Evolutionary conservation across 1,140 invertebrate genomes (phyloP).

Genomic region (Scaptomyza pallida): DNA sequence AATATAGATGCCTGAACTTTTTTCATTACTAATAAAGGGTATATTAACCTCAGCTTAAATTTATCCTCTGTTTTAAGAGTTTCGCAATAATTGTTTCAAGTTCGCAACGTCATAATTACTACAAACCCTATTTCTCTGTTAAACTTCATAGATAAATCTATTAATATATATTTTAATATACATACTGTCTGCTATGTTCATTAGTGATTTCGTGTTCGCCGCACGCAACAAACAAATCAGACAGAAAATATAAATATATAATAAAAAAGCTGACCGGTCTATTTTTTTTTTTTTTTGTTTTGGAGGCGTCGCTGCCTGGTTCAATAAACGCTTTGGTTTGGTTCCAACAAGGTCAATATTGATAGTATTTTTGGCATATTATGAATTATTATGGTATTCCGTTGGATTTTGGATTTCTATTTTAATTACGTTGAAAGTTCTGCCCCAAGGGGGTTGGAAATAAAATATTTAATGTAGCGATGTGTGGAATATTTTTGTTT

Average conservation of each 20-base stretch:
- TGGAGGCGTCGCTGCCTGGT: slow-evolving; percentile 44
- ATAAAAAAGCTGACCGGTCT: neutral
- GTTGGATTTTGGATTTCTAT: slow-evolving; percentile 54
- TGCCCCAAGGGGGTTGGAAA: slow-evolving; percentile 11
- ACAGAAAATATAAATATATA: neutral
- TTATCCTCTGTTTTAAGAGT: too few species aligned
- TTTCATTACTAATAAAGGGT: too few species aligned
- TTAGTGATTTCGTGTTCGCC: slow-evolving; percentile 33
- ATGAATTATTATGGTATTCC: slow-evolving; percentile 6
- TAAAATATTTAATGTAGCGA: neutral
- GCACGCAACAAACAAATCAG: neutral
- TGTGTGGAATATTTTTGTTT: neutral
- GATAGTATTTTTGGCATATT: slow-evolving; percentile 44
- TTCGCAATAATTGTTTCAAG: slow-evolving; percentile 11
- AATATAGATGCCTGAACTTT: too few species aligned
- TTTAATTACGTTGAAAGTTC: slow-evolving; percentile 65
- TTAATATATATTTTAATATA: neutral
- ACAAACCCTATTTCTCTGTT: neutral
- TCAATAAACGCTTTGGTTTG: slow-evolving; percentile 67
- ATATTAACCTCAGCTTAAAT: too few species aligned
- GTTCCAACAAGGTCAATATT: slow-evolving; percentile 57
- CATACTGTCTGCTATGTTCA: slow-evolving; percentile 17
- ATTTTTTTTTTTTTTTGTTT: too few species aligned
- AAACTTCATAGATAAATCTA: neutral
- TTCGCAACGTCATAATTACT: slow-evolving; percentile 18